Evolutionary conservation across 2,113 vertebrate species (phyloP), one percentile per base, ranked within the genome.

Genomic region (Microcebus lehilahytsara): DNA sequence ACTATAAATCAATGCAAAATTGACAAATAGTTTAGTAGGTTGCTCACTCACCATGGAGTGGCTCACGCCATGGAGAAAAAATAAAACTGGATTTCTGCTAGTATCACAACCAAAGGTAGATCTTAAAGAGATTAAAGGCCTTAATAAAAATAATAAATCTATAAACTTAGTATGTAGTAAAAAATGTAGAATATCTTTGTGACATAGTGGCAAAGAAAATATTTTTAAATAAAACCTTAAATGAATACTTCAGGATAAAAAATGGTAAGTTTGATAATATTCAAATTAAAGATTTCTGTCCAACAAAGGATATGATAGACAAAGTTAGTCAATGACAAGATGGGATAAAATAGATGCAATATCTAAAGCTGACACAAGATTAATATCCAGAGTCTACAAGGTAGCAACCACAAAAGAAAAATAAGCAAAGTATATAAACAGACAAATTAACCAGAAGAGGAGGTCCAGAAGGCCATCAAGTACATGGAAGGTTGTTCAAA

Each of bases 71-170:
- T 30, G 32, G 22, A 92, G 62, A 93, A 85, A 85, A 96, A 89
- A 51, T 62, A 85, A 91, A 96, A 85, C 40, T 81, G 9, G 30
- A 60, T 85, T 90, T 91, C 58, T 94, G 74, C 7, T 53, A 85
- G 72, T 86, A 89, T 1, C 19, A n/a, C 8, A 42, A 32, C 13
- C 5, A 62, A 49, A 83, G 9, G 32, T 86, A 20, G n/a, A 37
- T 19, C 22, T 71, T 32, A 72, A 79, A 89, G 30, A 6, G 46
- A 74, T 77, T 93, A 51, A 72, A 78, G 5, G 60, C 42, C 25
- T 77, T 40, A 83, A 56, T 53, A 23, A 25, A 85, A 53, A 69
- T 66, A 64, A 23, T 25, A 80, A 72, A 85, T 85, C 22, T 67
- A 37, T 60, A 80, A 80, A 42, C 34, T 72, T 89, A 79, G 22